phyloP scores from a whole-genome alignment of 2,888 invertebrate species.

The Patella pellucida region DNA sequence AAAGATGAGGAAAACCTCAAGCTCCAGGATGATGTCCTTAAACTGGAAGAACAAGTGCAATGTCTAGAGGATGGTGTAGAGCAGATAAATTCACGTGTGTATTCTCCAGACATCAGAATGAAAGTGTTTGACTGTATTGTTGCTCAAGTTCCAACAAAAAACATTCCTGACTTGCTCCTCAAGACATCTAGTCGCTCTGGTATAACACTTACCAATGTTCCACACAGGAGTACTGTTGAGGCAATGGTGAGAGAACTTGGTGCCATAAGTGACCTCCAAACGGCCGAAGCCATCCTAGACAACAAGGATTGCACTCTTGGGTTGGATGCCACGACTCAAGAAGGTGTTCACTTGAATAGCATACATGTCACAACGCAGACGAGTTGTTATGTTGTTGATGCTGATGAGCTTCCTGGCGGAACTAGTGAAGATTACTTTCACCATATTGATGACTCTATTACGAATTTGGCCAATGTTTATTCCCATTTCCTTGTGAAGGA shows the following conservation, averaged over 20 bases:
- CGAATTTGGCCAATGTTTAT: slow-evolving; percentile 20
- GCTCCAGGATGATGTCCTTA: not conserved
- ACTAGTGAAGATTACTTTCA: slow-evolving; percentile 31
- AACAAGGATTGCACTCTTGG: slow-evolving; percentile 28
- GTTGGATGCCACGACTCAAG: slow-evolving; percentile 22
- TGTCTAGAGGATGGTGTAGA: not conserved
- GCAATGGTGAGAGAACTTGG: slow-evolving; percentile 16
- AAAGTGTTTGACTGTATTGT: not conserved
- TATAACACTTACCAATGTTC: not conserved
- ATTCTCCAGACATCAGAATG: not conserved
- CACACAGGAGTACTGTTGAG: slow-evolving; percentile 11
- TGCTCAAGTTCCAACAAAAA: not conserved
- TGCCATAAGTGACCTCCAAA: slow-evolving; percentile 21
- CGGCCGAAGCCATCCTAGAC: slow-evolving; percentile 21
- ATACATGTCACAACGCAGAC: slow-evolving; percentile 32
- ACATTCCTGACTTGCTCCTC: not conserved
- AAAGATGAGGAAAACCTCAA: not conserved
- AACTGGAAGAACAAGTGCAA: not conserved
- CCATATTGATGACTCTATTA: slow-evolving; percentile 27
- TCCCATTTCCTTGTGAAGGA: slow-evolving; percentile 14
- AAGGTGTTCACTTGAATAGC: slow-evolving; percentile 28
- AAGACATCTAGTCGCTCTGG: not conserved
- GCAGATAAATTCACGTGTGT: not conserved
- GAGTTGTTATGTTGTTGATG: slow-evolving; percentile 22
- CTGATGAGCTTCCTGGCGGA: slow-evolving; percentile 34